Conservation (phyloP, 2,113 vertebrate genomes). For the Carassius auratus region DNA sequence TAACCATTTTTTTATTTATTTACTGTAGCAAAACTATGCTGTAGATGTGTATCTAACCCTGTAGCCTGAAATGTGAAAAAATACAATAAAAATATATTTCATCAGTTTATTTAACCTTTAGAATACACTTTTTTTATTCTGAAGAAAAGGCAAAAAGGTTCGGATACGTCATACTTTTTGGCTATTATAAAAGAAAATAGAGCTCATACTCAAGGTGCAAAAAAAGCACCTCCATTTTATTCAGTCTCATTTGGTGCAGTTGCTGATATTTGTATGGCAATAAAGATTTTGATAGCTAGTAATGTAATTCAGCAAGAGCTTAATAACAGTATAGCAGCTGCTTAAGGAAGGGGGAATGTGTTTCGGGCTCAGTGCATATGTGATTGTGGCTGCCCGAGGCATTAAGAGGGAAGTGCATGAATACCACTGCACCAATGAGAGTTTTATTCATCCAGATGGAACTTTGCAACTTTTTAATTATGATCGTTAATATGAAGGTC, state of each 20-base stretch:
- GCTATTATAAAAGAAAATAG: too few relatives aligned
- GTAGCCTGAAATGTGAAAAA: not conserved
- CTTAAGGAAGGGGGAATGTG: slow-evolving; percentile 19
- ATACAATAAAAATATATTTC: not conserved
- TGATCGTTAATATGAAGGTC: not conserved
- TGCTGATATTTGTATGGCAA: not conserved
- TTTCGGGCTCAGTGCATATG: not conserved
- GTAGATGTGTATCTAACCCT: not conserved
- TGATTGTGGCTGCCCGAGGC: not conserved
- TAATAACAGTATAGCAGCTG: not conserved
- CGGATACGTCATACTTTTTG: not conserved
- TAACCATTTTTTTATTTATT: not conserved
- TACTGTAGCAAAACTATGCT: not conserved
- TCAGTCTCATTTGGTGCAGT: not conserved
- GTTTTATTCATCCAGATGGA: not conserved
- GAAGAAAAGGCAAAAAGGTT: not conserved
- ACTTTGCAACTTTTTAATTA: slow-evolving; percentile 8
- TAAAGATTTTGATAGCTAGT: not conserved
- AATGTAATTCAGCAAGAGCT: not conserved
- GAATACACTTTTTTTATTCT: not conserved
- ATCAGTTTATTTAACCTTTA: too few relatives aligned
- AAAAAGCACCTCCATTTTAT: not conserved
- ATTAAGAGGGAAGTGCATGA: not conserved
- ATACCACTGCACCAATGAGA: slow-evolving; percentile 13
- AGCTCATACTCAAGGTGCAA: too few relatives aligned